phyloP scores from a whole-genome alignment of 2,797 vertebrate genomes.

The Percopsis omiscomaycus region DNA sequence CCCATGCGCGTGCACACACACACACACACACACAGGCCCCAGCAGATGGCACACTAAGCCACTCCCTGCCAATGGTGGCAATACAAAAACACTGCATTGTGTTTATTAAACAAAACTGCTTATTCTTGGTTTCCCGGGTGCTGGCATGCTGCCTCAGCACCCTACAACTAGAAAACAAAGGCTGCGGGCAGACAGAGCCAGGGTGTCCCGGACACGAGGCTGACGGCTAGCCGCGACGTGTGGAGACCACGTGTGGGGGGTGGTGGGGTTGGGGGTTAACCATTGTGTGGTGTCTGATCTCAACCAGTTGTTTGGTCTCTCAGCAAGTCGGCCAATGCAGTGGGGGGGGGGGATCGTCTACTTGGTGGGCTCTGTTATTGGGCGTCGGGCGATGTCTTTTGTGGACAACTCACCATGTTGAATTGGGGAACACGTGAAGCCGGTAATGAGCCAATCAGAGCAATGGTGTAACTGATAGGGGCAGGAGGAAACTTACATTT shows the following conservation, averaged over 20 bases:
- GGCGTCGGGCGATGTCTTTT: too few species aligned
- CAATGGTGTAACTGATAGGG: too few species aligned
- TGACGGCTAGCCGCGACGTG: conserved; percentile 51
- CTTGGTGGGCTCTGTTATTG: neutral
- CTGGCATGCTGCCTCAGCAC: conserved; percentile 16
- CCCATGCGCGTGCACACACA: too few species aligned
- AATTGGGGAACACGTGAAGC: too few species aligned
- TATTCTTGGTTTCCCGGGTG: conserved; percentile 18
- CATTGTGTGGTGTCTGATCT: conserved; percentile 64
- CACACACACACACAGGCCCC: too few species aligned
- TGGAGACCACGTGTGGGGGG: conserved; percentile 17
- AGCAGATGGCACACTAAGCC: too few species aligned
- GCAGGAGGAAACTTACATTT: too few species aligned
- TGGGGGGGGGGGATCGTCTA: neutral
- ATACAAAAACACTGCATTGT: conserved; percentile 15
- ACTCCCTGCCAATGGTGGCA: neutral
- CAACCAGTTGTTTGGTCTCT: conserved; percentile 61
- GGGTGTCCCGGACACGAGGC: conserved; percentile 17
- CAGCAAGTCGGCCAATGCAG: neutral
- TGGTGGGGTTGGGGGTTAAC: conserved; percentile 27
- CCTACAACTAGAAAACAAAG: conserved; percentile 36
- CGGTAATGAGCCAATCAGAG: too few species aligned
- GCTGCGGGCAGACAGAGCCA: conserved; percentile 19
- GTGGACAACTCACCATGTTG: too few species aligned
- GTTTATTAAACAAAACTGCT: conserved; percentile 22